These are phyloP conservation scores for Zaprionus ghesquierei DNA, from an alignment of 1,140 invertebrate genomes.

Conservation along the genomic window DNA sequence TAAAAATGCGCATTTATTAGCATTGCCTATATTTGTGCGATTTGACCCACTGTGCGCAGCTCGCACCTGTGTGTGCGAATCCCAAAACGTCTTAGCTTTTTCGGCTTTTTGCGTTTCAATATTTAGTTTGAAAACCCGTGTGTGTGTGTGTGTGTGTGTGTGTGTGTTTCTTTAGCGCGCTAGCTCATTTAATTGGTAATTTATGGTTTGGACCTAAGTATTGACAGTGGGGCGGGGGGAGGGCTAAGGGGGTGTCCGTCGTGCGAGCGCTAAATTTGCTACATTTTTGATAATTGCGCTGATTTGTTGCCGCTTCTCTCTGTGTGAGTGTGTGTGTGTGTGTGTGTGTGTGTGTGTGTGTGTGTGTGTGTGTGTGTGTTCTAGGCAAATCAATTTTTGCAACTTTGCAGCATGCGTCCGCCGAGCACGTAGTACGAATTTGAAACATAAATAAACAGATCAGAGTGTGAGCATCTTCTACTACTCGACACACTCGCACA, in stretches of 20 bases:
- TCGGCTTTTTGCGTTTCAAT: slow-evolving; percentile 76
- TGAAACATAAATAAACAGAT: slow-evolving; percentile 62
- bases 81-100: slow-evolving; percentile 41
- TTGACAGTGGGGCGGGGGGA: background rate
- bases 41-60: slow-evolving; percentile 34
- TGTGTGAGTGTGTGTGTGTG: no score
- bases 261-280: slow-evolving; percentile 29
- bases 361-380: slow-evolving; percentile 7
- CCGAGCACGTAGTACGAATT: slow-evolving; percentile 18
- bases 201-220: slow-evolving; percentile 55
- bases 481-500: slow-evolving; percentile 4
- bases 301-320: slow-evolving; percentile 50
- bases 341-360: no score
- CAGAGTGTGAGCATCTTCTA: slow-evolving; percentile 22
- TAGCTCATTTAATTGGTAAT: slow-evolving; percentile 78
- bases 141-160: slow-evolving; percentile 34
- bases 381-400: slow-evolving; percentile 68
- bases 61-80: slow-evolving; percentile 8
- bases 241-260: background rate
- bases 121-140: slow-evolving; percentile 69
- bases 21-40: background rate
- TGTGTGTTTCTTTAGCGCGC: slow-evolving; percentile 49
- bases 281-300: slow-evolving; percentile 72
- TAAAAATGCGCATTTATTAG: slow-evolving; percentile 32
- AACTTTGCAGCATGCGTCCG: slow-evolving; percentile 58